These are phyloP conservation scores for Neosalanx taihuensis DNA, from an alignment of 2,797 vertebrate genomes.

Conservation along the genomic window DNA sequence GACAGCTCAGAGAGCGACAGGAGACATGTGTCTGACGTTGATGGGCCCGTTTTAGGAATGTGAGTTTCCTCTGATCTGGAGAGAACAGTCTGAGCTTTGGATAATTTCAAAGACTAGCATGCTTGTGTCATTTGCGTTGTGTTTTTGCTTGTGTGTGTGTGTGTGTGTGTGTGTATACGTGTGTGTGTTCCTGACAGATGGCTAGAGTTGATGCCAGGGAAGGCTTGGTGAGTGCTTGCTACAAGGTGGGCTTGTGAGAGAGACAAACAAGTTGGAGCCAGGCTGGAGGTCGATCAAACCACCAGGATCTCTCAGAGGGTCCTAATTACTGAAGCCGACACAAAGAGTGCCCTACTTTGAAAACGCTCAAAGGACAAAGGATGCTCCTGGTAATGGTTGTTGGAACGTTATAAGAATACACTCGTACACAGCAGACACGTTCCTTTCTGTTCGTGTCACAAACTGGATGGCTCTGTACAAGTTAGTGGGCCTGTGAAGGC, in stretches of 20 bases:
- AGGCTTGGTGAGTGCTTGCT: constrained; percentile 49
- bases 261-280: constrained; percentile 65
- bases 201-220: constrained; percentile 53
- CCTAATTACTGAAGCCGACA: constrained; percentile 61
- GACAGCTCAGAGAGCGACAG: background rate
- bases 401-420: constrained; percentile 33
- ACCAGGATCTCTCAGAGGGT: constrained; percentile 56
- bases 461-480: background rate
- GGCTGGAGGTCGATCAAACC: constrained; percentile 60
- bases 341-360: constrained; percentile 46
- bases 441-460: background rate
- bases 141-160: background rate
- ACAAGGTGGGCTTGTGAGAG: constrained; percentile 61
- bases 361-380: constrained; percentile 51
- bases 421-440: too few species aligned
- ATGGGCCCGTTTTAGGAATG: background rate
- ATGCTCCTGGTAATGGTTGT: constrained; percentile 41
- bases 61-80: constrained; percentile 21
- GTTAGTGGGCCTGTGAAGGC: background rate
- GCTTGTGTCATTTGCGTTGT: background rate
- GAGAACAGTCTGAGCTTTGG: constrained; percentile 11
- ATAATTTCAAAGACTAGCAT: constrained; percentile 37
- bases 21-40: background rate
- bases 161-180: too few species aligned
- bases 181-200: constrained; percentile 61